Percentiles rank a stretch among this genome's conserved stretches.
These are phyloP conservation scores for Cinclus mexicanus DNA, from an alignment of 2,113 vertebrate genomes.

Conservation along the genomic window DNA sequence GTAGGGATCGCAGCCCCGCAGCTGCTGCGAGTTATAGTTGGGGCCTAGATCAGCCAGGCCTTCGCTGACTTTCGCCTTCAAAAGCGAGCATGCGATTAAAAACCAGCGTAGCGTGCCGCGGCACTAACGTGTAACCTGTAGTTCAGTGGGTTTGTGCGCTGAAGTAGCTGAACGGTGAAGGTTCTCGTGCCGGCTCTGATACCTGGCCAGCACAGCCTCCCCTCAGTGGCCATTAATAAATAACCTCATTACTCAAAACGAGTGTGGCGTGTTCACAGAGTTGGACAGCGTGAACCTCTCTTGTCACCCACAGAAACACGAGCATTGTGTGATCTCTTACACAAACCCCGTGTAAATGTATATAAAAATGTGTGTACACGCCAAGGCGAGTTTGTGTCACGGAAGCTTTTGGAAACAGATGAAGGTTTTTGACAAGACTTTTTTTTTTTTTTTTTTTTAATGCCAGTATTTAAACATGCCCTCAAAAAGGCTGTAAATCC, in stretches of 20 bases:
- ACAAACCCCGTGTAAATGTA: accelerated
- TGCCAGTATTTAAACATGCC: accelerated
- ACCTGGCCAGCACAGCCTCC: accelerated
- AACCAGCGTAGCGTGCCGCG: accelerated
- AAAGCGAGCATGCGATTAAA: accelerated
- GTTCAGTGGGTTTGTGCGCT: background rate
- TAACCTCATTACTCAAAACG: background rate
- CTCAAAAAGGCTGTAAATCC: background rate
- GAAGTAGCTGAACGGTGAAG: background rate
- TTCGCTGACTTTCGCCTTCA: background rate
- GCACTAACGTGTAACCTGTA: accelerated
- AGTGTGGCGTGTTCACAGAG: accelerated
- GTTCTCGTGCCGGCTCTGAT: accelerated
- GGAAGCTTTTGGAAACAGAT: background rate
- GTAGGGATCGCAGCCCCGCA: background rate
- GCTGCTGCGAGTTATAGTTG: background rate
- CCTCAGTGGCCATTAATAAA: background rate
- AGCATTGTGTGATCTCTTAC: background rate
- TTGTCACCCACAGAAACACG: background rate
- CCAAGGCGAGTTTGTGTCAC: accelerated
- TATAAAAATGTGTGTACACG: accelerated
- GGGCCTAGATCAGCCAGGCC: background rate
- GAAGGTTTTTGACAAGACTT: background rate
- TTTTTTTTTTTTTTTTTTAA: too few relatives aligned
- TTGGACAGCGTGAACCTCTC: accelerated